Evolutionary conservation across 2,113 vertebrate species (phyloP), one percentile per base, ranked within the genome.

Genomic region (Microtus richardsoni): DNA sequence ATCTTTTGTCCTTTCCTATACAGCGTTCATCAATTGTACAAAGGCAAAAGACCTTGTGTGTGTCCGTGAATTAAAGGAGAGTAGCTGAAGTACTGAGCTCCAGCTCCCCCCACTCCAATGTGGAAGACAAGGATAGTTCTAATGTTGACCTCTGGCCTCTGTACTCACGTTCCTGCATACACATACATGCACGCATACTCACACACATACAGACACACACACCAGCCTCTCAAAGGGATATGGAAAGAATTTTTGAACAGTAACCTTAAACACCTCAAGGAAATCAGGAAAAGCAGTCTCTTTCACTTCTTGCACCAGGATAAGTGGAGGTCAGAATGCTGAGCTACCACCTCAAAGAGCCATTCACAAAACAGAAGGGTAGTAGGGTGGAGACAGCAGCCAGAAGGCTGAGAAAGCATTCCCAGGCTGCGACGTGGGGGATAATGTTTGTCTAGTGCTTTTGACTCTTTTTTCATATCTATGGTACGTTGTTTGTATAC

Each of bases 391-490:
- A 33, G 73, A 19, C 1, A 0, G 36, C 7, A 36, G 68, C 2
- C 74, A 14, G 41, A 62, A 64, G 58, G 21, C 62, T 11, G 60
- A 77, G 80, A 47, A 39, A 5, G 49, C 8, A 39, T 39, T 22
- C 33, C 39, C 88, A 36, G 28, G 28, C 54, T 60, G 16, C 0
- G 2, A 16, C 7, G 12, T 5, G 9, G 17, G 21, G 54, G 21
- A 1, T 0, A 3, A 4, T 8, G 73, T 11, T 8, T 2, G 24
- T 28, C 66, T 6, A 6, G 5, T 14, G 9, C 14, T 75, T 80
- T 2, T 21, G 52, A 11, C 30, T 52, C 41, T 54, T 19, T 47
- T 36, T 30, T 24, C 8, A 17, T 60, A 16, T 4, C 17, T 26
- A 0, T 12, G 5, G n/a, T 1, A 0, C 52, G 14, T 58, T 47